Conservation (phyloP, 2,797 vertebrate genomes). For the Gymnoscopelus microlampas region DNA sequence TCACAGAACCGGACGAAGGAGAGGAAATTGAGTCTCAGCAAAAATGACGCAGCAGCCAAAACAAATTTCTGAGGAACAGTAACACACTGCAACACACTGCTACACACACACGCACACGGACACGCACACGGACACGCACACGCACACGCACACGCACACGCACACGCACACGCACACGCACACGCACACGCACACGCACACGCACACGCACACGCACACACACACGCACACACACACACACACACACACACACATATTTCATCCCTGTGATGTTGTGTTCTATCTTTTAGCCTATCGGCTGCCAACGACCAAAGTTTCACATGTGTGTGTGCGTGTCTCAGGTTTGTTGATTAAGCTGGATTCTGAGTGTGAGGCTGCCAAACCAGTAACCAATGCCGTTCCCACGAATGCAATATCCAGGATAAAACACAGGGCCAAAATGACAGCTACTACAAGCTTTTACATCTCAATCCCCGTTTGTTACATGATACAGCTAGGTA, state of each 20-base stretch:
- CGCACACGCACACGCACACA: slow-evolving; percentile 9
- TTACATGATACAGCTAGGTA: not conserved
- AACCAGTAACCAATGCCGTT: slow-evolving; percentile 10
- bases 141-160: slow-evolving; percentile 23
- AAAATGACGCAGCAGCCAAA: slow-evolving; percentile 53
- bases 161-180: not conserved
- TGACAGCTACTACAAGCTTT: slow-evolving; percentile 28
- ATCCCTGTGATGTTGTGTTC: too few species aligned
- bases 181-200: not conserved
- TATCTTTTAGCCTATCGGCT: not conserved
- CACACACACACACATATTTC: too few species aligned
- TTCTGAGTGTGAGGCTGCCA: slow-evolving; percentile 13
- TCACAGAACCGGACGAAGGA: slow-evolving; percentile 31
- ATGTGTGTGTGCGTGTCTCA: not conserved
- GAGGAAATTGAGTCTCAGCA: slow-evolving; percentile 54
- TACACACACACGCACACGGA: not conserved
- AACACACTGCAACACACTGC: not conserved
- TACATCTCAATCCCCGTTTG: not conserved
- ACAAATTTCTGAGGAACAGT: slow-evolving; percentile 52
- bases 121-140: too few species aligned
- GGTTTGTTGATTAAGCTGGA: not conserved
- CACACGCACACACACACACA: slow-evolving; percentile 8
- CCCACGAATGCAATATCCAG: slow-evolving; percentile 50
- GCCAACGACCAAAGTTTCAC: not conserved
- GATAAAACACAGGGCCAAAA: slow-evolving; percentile 12